A percentile compares a stretch with the other conserved stretches of the same genome.
Conservation (phyloP, 2,888 invertebrate genomes). For the Phaonia tiefii region DNA sequence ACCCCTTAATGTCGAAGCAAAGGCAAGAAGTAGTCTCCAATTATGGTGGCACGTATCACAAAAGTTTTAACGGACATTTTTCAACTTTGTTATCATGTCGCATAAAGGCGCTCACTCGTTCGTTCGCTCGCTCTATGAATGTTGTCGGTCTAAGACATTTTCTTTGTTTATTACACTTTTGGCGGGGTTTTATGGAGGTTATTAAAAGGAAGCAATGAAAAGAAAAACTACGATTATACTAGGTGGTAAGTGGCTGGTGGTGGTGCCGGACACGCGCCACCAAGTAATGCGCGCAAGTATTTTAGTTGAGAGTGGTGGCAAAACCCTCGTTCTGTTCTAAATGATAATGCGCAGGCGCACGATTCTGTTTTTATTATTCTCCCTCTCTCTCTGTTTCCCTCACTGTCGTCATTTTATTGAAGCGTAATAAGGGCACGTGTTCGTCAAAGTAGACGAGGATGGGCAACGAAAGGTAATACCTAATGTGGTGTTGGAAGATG, state of each 20-base stretch:
- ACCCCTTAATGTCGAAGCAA: constrained; percentile 37
- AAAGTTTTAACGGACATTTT: constrained; percentile 52
- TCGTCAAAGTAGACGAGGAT: too few relatives aligned
- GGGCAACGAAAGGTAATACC: too few relatives aligned
- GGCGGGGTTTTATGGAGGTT: constrained; percentile 55
- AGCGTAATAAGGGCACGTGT: not conserved
- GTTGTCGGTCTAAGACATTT: constrained; percentile 36
- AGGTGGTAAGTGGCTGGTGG: constrained; percentile 8
- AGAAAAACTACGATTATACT: not conserved
- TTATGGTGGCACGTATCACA: constrained; percentile 51
- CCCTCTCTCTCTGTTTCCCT: too few relatives aligned
- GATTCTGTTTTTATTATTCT: constrained; percentile 37
- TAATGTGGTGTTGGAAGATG: too few relatives aligned
- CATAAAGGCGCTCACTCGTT: constrained; percentile 30
- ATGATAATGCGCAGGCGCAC: constrained; percentile 60
- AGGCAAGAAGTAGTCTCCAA: constrained; percentile 16
- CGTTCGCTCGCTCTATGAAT: too few relatives aligned
- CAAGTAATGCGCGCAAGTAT: constrained; percentile 31
- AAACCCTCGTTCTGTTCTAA: constrained; percentile 36
- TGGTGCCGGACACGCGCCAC: constrained; percentile 34
- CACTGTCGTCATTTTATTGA: constrained; percentile 28
- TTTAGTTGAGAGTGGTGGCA: constrained; percentile 17
- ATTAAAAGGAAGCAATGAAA: not conserved
- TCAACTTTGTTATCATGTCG: constrained; percentile 8
- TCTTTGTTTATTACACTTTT: constrained; percentile 38